Conservation (phyloP, 53 echinoderm and acorn worm genomes). For the Holothuria leucospilota region DNA sequence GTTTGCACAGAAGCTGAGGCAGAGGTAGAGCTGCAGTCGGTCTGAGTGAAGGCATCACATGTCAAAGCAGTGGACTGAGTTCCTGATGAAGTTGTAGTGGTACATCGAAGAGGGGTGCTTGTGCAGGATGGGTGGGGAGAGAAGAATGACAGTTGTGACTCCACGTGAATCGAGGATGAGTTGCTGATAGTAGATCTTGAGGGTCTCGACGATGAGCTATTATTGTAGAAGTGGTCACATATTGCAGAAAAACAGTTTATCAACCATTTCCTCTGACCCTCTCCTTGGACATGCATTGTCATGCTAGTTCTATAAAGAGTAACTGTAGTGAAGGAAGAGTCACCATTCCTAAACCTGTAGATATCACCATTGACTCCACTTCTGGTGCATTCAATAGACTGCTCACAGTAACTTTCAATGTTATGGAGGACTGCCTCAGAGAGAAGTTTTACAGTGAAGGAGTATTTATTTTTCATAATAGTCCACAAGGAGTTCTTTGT, state of each 20-base stretch:
- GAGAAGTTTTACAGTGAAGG: background rate
- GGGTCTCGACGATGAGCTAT: background rate
- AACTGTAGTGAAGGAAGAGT: conserved; percentile 1
- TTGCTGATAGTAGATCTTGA: background rate
- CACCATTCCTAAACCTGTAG: background rate
- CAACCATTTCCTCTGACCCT: conserved; percentile 10
- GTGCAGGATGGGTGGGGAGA: background rate
- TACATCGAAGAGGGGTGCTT: background rate
- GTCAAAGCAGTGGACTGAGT: background rate
- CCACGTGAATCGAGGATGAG: background rate
- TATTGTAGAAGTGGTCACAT: background rate
- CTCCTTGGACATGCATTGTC: conserved; percentile 19
- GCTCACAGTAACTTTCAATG: background rate
- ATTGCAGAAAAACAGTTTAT: conserved; percentile 13
- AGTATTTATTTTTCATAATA: background rate
- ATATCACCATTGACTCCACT: conserved; percentile 23
- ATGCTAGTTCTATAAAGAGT: background rate
- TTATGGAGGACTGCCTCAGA: background rate
- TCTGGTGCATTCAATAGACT: conserved; percentile 4
- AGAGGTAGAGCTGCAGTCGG: background rate
- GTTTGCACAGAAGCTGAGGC: background rate
- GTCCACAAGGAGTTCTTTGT: background rate
- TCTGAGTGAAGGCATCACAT: conserved; percentile 21
- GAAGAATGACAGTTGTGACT: background rate
- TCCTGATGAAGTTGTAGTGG: background rate